Base-by-base conservation (phyloP, 2,888 invertebrate species). In the Euclidia mi region DNA sequence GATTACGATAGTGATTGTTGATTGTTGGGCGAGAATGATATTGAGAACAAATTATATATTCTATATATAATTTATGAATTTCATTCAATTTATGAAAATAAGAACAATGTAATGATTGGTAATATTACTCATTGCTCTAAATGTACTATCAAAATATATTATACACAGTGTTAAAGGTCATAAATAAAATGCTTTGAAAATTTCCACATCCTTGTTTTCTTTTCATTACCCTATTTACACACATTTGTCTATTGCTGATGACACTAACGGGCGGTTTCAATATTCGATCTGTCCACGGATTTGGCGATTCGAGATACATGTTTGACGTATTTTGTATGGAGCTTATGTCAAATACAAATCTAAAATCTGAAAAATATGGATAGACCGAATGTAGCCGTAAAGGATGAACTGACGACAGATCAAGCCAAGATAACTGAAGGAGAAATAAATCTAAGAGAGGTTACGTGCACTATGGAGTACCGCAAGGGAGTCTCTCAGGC, bases 71-170 rank as follows among this genome's bases (percentile, higher is more conserved):
- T 94, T 93, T 92, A 92, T 92, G 86, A 79, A 91, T 88, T 92
- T 93, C 92, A 92, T 93, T 94, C 91, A 84, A 92, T 91, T 89
- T 94, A 92, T 91, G 89, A 84, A 85, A 85, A 84, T 94, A 93
- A 91, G 90, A 92, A 95, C 93, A 92, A 93, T 94, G 94, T 94
- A 94, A 92, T 93, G 89, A 93, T 94, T 92, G 94, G 94, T 94
- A 93, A 94, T 93, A 94, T 95, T 94, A 95, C 93, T 94, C 90
- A 94, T 93, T 94, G 94, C 95, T 94, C 94, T 95, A 94, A 94
- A 94, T 95, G 95, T 95, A 95, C 91, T 95, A 95, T 94, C 94
- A 94, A 94, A 94, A 94, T 95, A 94, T 94, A 94, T 94, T 94
- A 94, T 94, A 94, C 94, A 94, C 94, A 91, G 94, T 94, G 94